A percentile compares a stretch with the other conserved stretches of the same genome.
phyloP scores from a whole-genome alignment of 2,888 invertebrate genomes.

The Xylota segnis region DNA sequence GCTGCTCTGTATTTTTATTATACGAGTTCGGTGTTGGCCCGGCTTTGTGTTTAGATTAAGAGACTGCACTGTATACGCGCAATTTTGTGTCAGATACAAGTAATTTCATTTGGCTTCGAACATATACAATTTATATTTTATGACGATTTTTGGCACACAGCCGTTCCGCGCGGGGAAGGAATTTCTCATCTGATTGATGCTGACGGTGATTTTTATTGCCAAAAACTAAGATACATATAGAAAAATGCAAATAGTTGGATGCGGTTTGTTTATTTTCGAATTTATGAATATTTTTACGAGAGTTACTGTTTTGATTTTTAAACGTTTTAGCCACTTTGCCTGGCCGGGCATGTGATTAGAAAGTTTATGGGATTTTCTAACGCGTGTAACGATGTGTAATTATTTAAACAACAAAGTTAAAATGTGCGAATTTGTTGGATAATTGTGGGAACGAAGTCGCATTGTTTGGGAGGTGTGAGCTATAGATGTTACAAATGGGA shows the following conservation, averaged over 20 bases:
- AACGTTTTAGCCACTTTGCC: not conserved
- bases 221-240: conserved; percentile 12
- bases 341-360: conserved; percentile 25
- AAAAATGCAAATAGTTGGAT: conserved; percentile 18
- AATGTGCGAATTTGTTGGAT: conserved; percentile 1
- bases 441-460: not conserved
- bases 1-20: conserved; percentile 4
- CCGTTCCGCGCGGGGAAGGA: not conserved
- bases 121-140: conserved; percentile 46
- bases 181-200: conserved; percentile 47
- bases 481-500: not conserved
- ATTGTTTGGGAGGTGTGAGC: not conserved
- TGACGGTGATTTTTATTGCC: conserved; percentile 52
- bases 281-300: conserved; percentile 23
- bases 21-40: not conserved
- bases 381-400: not conserved
- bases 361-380: conserved; percentile 8
- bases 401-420: not conserved
- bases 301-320: not conserved
- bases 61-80: conserved; percentile 27
- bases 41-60: conserved; percentile 33
- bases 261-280: conserved; percentile 27
- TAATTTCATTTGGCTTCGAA: conserved; percentile 39
- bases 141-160: conserved; percentile 56
- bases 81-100: conserved; percentile 48